phyloP scores from a whole-genome alignment of 35 echinoderm and acorn worm species.

The Heliocidaris erythrogramma region DNA sequence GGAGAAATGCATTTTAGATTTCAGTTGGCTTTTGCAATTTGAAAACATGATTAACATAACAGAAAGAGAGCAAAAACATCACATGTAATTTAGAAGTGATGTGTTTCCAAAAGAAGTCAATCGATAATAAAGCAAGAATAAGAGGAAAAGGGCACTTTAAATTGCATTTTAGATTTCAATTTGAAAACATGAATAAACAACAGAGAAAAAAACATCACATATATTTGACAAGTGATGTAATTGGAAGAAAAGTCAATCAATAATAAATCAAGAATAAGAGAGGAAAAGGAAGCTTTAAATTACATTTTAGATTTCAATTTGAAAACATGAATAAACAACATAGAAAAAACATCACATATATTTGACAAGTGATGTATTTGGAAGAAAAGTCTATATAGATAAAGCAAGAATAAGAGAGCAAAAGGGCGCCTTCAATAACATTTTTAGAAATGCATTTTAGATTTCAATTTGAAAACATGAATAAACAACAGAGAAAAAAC shows the following conservation, averaged over 20 bases:
- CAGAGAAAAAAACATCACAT: neutral
- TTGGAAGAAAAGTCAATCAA: neutral
- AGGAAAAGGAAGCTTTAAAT: too few relatives aligned
- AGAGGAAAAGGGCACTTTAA: neutral
- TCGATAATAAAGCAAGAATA: too few relatives aligned
- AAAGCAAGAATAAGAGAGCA: too few relatives aligned
- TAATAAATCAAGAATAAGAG: neutral
- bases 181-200: neutral
- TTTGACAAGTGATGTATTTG: too few relatives aligned
- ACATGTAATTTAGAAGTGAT: too few relatives aligned
- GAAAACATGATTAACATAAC: neutral
- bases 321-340: neutral
- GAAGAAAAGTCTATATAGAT: too few relatives aligned
- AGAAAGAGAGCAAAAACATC: too few relatives aligned
- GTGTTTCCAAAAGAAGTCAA: too few relatives aligned
- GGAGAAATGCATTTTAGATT: slow-evolving; percentile 14
- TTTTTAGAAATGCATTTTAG: too few relatives aligned
- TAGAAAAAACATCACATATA: too few relatives aligned
- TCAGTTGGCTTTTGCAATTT: neutral
- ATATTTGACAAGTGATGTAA: neutral
- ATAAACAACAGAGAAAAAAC: neutral
- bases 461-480: neutral
- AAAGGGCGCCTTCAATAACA: neutral
- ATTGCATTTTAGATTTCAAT: slow-evolving; percentile 3
- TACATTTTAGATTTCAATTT: slow-evolving; percentile 13